Evolutionary conservation across 2,113 vertebrate genomes (phyloP).

Genomic region (Jaculus jaculus): DNA sequence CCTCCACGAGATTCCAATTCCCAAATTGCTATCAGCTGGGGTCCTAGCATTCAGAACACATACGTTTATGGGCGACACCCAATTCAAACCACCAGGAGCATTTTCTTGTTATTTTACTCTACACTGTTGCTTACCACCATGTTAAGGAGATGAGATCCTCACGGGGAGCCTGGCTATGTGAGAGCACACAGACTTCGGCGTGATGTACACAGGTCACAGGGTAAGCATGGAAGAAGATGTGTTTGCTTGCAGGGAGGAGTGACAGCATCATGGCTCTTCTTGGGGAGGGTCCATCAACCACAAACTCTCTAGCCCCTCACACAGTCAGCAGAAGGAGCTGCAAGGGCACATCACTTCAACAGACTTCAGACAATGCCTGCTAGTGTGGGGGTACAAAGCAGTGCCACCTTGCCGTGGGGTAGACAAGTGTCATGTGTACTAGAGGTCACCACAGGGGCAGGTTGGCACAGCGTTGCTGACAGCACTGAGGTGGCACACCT

Average conservation of each 20-base stretch:
- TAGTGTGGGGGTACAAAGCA: neutral
- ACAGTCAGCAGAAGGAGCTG: neutral
- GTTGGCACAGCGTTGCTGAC: neutral
- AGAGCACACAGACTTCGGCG: neutral
- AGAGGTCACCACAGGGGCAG: neutral
- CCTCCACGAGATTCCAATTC: no score
- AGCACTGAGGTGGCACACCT: neutral
- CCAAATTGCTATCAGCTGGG: no score
- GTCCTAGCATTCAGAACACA: no score
- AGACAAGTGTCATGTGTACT: neutral
- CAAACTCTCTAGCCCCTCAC: neutral
- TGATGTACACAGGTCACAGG: neutral
- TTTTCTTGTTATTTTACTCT: neutral
- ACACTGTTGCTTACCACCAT: neutral
- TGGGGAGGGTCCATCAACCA: neutral
- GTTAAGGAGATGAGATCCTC: neutral
- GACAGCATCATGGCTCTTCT: neutral
- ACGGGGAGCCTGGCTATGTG: neutral
- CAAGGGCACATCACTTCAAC: fast-evolving
- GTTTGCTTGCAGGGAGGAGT: neutral
- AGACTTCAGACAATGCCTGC: neutral
- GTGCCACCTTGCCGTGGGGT: neutral
- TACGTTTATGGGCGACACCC: no score
- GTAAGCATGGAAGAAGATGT: neutral
- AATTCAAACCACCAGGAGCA: neutral